Evolutionary conservation across 2,797 vertebrate species (phyloP).

Genomic region (Pangasius larnaudii): DNA sequence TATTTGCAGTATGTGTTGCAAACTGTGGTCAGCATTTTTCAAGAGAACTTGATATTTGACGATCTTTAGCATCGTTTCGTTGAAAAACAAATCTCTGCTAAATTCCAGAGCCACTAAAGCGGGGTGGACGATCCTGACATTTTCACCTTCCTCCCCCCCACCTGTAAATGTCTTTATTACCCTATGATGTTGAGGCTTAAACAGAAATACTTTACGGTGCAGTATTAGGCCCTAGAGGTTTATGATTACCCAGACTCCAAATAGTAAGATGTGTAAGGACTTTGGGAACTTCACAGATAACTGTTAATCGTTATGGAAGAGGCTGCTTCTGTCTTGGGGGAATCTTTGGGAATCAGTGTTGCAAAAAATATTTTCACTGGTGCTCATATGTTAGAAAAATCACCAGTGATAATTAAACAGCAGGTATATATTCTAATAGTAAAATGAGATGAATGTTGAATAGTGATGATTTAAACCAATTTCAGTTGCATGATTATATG

Average conservation of each 20-base stretch:
- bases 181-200: conserved; percentile 56
- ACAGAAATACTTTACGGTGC: conserved; percentile 61
- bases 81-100: conserved; percentile 38
- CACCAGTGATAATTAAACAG: neutral
- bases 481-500: neutral
- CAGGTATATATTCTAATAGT: neutral
- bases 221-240: conserved; percentile 63
- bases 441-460: neutral
- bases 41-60: conserved; percentile 9
- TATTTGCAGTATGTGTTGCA: neutral
- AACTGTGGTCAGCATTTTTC: neutral
- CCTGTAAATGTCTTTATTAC: conserved; percentile 57
- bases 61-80: conserved; percentile 27
- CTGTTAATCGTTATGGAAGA: conserved; percentile 62
- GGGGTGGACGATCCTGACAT: conserved; percentile 8
- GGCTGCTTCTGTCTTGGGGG: conserved; percentile 35
- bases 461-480: neutral
- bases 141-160: conserved; percentile 21
- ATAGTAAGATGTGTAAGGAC: conserved; percentile 56
- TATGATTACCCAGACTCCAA: conserved; percentile 68
- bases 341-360: conserved; percentile 23
- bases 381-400: neutral
- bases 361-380: neutral
- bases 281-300: conserved; percentile 55
- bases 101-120: conserved; percentile 16